These are phyloP conservation scores for Sphecodes monilicornis DNA, from an alignment of 2,888 invertebrate genomes.

Conservation along the genomic window DNA sequence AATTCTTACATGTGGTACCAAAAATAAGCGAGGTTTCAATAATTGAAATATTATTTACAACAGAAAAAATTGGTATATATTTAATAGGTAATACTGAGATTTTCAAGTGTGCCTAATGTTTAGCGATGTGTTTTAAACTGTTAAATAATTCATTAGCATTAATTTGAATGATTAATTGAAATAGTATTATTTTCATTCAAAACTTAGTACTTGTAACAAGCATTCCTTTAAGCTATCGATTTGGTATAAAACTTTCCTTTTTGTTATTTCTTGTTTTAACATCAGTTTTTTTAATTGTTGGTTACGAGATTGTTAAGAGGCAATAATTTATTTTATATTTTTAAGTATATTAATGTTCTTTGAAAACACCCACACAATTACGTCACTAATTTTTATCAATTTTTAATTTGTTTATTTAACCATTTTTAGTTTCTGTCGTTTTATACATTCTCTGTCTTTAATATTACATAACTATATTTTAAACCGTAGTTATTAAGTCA, in stretches of 20 bases:
- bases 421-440: neutral
- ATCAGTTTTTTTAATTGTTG: neutral
- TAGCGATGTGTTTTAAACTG: constrained; percentile 34
- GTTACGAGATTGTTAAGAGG: neutral
- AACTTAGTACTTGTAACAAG: constrained; percentile 7
- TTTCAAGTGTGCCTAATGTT: constrained; percentile 76
- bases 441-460: neutral
- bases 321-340: neutral
- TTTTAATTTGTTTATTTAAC: constrained; percentile 2
- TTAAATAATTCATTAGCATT: constrained; percentile 33
- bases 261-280: neutral
- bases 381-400: neutral
- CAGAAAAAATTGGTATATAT: constrained; percentile 20
- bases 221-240: neutral
- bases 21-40: constrained; percentile 53
- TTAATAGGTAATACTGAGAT: constrained; percentile 38
- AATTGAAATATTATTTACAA: constrained; percentile 19
- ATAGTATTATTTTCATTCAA: constrained; percentile 4
- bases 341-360: neutral
- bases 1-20: neutral
- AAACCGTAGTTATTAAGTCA: constrained; percentile 26
- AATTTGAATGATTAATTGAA: constrained; percentile 22
- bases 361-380: neutral
- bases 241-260: neutral
- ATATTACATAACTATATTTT: constrained; percentile 21